phyloP scores from a whole-genome alignment of 2,797 vertebrate genomes.

The Acanthornis magna region DNA sequence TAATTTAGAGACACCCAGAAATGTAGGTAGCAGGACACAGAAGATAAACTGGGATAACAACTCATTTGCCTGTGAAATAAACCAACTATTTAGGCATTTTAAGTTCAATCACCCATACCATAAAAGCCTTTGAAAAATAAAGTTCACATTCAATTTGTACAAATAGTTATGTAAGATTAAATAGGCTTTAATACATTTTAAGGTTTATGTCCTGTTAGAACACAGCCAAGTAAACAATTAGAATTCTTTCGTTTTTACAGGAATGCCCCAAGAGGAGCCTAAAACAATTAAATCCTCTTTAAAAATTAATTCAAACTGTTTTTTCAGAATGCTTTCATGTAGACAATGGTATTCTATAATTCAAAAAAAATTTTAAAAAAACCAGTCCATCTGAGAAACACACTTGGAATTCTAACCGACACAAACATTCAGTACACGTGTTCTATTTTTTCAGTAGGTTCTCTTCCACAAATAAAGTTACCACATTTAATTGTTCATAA shows the following conservation, averaged over 20 bases:
- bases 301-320: background rate
- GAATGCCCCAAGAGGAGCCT: background rate
- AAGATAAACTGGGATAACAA: background rate
- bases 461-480: background rate
- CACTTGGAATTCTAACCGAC: background rate
- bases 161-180: background rate
- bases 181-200: background rate
- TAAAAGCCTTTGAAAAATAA: background rate
- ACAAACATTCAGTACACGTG: background rate
- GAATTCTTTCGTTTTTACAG: background rate
- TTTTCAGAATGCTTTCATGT: background rate
- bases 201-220: background rate
- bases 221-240: background rate
- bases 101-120: background rate
- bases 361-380: background rate
- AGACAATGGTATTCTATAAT: background rate
- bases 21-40: background rate
- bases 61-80: background rate
- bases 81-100: background rate
- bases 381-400: background rate
- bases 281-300: background rate
- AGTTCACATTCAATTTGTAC: background rate
- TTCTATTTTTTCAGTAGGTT: background rate
- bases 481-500: background rate
- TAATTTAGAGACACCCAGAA: background rate